These are phyloP conservation scores for Lasioglossum albipes DNA, from an alignment of 1,140 invertebrate species.

Conservation along the genomic window DNA sequence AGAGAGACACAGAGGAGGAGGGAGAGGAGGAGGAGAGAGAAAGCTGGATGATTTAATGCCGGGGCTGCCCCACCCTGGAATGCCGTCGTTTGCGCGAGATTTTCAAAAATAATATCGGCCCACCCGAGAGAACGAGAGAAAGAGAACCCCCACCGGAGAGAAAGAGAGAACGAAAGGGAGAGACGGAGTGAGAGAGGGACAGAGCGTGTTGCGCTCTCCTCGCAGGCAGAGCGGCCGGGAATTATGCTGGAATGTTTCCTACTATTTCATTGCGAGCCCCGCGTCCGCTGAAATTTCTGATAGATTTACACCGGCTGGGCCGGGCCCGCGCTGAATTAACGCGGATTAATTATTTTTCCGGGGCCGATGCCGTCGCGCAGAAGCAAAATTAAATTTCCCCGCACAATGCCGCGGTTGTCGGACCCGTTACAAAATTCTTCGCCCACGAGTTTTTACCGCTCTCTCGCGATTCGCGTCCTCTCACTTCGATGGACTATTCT, in stretches of 20 bases:
- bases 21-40: constrained; percentile 28
- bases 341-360: constrained; percentile 11
- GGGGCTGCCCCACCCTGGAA: constrained; percentile 77
- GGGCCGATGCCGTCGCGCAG: no score
- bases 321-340: constrained; percentile 4
- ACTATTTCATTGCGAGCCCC: constrained; percentile 28
- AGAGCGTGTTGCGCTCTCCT: constrained; percentile 4
- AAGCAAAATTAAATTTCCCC: not conserved
- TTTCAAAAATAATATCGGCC: constrained; percentile 75
- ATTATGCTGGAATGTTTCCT: constrained; percentile 54
- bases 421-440: not conserved
- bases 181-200: no score
- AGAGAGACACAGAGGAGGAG: no score
- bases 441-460: no score
- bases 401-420: not conserved
- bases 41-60: constrained; percentile 60
- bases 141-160: not conserved
- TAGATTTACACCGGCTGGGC: constrained; percentile 27
- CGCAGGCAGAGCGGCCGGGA: constrained; percentile 40
- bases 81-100: constrained; percentile 77
- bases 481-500: no score
- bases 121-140: constrained; percentile 52
- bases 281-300: constrained; percentile 34
- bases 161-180: constrained; percentile 5
- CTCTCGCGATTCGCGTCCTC: no score